Conservation (phyloP, 2,797 vertebrate species). For the Neosalanx taihuensis region DNA sequence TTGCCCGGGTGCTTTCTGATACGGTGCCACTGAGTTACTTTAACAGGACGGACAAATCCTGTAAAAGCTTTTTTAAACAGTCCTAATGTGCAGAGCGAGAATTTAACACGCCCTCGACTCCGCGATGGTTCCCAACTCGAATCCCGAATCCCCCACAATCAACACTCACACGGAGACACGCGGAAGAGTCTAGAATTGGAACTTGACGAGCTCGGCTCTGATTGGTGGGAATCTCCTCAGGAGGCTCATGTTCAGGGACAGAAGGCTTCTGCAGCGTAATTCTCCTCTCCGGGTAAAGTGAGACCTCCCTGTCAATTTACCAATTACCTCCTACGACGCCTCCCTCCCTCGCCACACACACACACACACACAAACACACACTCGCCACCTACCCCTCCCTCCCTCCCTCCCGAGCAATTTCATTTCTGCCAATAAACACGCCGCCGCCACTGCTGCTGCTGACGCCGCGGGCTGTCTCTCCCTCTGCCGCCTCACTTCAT, state of each 20-base stretch:
- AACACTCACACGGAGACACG: background rate
- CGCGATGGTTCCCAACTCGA: background rate
- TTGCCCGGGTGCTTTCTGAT: background rate
- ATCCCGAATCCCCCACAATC: background rate
- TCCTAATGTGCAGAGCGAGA: background rate
- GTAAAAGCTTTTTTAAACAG: background rate
- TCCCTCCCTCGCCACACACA: background rate
- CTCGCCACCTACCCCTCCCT: too few species aligned
- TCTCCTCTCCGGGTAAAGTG: constrained; percentile 1
- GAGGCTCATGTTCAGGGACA: background rate
- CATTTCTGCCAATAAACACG: constrained; percentile 20
- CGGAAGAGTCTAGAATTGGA: background rate
- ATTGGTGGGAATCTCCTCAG: background rate
- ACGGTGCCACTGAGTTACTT: background rate
- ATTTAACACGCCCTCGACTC: background rate
- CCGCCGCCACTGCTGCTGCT: background rate
- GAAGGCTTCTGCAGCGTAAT: background rate
- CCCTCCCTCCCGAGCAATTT: background rate
- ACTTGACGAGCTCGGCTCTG: background rate
- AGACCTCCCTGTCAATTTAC: constrained; percentile 23
- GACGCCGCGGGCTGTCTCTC: background rate
- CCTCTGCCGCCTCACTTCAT: background rate
- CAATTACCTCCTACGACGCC: constrained; percentile 12
- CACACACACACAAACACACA: background rate
- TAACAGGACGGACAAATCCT: constrained; percentile 4